These are phyloP conservation scores for Tragelaphus strepsiceros DNA, from an alignment of 2,113 vertebrate genomes.

Conservation along the genomic window DNA sequence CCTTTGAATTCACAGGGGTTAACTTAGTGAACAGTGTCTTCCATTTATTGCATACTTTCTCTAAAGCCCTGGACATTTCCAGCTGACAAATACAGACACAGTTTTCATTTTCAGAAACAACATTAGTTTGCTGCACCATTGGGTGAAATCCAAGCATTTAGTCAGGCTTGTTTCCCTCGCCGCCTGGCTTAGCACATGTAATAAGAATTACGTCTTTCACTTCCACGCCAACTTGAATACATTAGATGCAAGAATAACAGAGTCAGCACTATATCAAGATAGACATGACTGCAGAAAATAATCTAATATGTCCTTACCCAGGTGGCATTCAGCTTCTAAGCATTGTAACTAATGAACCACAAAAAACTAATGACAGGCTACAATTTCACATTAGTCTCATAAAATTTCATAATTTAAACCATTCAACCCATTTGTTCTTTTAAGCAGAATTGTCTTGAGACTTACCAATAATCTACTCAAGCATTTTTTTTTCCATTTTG, in stretches of 20 bases:
- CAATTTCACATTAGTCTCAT: constrained; percentile 48
- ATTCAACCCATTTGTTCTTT: constrained; percentile 44
- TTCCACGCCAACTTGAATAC: constrained; percentile 75
- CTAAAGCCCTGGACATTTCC: constrained; percentile 53
- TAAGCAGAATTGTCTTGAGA: constrained; percentile 7
- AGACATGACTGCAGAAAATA: constrained; percentile 74
- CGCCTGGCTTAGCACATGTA: constrained; percentile 78
- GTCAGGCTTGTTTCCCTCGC: constrained; percentile 74
- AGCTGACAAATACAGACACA: constrained; percentile 62
- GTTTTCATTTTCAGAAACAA: constrained; percentile 77
- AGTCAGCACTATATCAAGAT: constrained; percentile 77
- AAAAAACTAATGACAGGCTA: constrained; percentile 37
- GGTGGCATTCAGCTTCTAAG: constrained; percentile 52
- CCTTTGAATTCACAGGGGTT: constrained; percentile 45
- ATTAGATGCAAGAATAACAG: constrained; percentile 71
- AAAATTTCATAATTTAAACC: constrained; percentile 57
- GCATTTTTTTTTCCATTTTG: neutral
- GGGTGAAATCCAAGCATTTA: constrained; percentile 80
- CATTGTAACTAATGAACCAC: constrained; percentile 54
- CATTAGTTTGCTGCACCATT: constrained; percentile 77
- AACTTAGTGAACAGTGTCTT: constrained; percentile 57
- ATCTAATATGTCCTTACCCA: constrained; percentile 51
- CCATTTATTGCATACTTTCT: constrained; percentile 42
- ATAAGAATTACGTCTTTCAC: constrained; percentile 78
- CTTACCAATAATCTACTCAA: neutral